Evolutionary conservation across 1,140 invertebrate species (phyloP).

Genomic region (Pachypeltis micranthus): DNA sequence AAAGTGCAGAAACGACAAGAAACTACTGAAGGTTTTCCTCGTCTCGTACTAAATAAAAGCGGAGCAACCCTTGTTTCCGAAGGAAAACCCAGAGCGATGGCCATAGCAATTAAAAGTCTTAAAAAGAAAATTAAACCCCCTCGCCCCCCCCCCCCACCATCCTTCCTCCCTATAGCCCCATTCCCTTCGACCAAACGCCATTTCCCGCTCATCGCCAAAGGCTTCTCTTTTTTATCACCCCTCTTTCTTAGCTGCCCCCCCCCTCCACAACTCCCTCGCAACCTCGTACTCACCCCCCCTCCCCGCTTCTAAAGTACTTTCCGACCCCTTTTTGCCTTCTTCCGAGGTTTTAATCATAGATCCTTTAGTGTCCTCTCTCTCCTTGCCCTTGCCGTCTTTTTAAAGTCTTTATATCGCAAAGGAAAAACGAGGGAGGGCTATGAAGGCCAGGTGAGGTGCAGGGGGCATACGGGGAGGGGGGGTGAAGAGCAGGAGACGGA

Average conservation of each 20-base stretch:
- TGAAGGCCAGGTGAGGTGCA: neutral
- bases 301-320: neutral
- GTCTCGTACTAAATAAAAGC: too few relatives aligned
- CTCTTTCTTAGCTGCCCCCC: neutral
- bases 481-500: neutral
- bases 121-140: slow-evolving; percentile 31
- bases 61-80: neutral
- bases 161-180: neutral
- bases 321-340: neutral
- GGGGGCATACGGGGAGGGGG: neutral
- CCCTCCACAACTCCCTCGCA: neutral
- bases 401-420: slow-evolving; percentile 11
- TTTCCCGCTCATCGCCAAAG: too few relatives aligned
- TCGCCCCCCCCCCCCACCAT: slow-evolving; percentile 14
- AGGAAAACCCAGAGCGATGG: slow-evolving; percentile 22
- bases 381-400: neutral
- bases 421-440: neutral
- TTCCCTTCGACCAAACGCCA: too few relatives aligned
- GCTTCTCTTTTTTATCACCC: slow-evolving; percentile 1
- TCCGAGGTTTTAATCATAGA: slow-evolving; percentile 14
- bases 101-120: slow-evolving; percentile 32
- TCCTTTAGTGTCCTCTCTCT: neutral
- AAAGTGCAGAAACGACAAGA: too few relatives aligned
- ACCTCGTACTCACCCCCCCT: neutral
- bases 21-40: too few relatives aligned